Percentiles rank a stretch among this genome's conserved stretches.
These are phyloP conservation scores for Alces alces DNA, from an alignment of 2,113 vertebrate species.

Conservation along the genomic window DNA sequence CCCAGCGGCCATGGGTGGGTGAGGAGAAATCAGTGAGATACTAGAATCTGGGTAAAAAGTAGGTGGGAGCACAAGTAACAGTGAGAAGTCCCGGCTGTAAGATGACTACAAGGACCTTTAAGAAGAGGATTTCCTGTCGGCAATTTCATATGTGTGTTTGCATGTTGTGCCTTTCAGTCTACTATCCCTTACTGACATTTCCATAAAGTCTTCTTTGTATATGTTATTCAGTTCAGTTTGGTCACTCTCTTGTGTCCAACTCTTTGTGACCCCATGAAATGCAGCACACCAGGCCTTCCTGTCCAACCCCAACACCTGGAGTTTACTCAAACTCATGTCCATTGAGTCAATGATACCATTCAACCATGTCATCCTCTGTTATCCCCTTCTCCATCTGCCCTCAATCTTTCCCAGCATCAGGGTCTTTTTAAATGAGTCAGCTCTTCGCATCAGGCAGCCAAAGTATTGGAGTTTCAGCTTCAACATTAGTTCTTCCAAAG, in stretches of 20 bases:
- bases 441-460: neutral
- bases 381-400: neutral
- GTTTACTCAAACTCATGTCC: neutral
- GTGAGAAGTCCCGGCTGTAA: neutral
- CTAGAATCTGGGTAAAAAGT: neutral
- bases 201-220: neutral
- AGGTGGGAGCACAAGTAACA: neutral
- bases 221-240: neutral
- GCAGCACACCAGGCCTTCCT: neutral
- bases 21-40: neutral
- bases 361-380: neutral
- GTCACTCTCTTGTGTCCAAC: accelerated
- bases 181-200: neutral
- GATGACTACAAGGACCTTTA: neutral
- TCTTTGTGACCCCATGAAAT: neutral
- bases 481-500: neutral
- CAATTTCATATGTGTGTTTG: neutral
- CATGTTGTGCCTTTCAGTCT: neutral
- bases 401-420: neutral
- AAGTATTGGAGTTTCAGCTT: neutral
- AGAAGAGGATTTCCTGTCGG: neutral
- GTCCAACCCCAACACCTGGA: neutral
- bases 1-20: no score
- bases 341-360: neutral
- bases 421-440: neutral